Conservation (phyloP, 35 echinoderm and acorn worm species). For the Strongylocentrotus purpuratus region DNA sequence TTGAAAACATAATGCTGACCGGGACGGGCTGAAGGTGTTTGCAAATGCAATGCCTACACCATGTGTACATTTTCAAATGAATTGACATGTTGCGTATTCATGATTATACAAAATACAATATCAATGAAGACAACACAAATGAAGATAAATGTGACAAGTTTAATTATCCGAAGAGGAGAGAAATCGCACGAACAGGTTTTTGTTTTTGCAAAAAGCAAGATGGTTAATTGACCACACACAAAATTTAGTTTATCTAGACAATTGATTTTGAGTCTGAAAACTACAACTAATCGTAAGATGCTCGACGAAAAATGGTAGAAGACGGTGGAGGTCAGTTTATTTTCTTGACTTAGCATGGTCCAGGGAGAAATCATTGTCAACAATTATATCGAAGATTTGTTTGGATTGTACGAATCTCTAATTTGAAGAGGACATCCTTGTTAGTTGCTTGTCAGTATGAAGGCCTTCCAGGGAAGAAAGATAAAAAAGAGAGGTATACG, state of each 20-base stretch:
- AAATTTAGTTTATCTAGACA: background rate
- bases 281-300: background rate
- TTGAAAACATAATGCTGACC: too few species aligned
- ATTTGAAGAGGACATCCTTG: background rate
- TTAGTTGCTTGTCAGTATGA: background rate
- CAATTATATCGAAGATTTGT: slow-evolving; percentile 13
- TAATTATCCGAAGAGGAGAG: too few species aligned
- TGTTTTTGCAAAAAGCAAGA: too few species aligned
- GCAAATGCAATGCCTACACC: too few species aligned
- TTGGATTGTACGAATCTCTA: background rate
- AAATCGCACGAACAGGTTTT: too few species aligned
- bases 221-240: too few species aligned
- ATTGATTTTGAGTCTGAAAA: background rate
- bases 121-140: too few species aligned
- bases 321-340: slow-evolving; percentile 9
- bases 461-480: background rate
- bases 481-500: background rate
- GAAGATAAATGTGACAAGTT: too few species aligned
- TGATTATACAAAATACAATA: too few species aligned
- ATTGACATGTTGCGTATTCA: too few species aligned
- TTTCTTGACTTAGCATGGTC: background rate
- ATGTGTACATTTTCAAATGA: too few species aligned
- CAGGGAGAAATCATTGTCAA: slow-evolving; percentile 1
- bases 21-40: too few species aligned
- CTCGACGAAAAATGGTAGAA: background rate